Evolutionary conservation across 2,113 vertebrate species (phyloP).

Genomic region (Crotalus horridus): DNA sequence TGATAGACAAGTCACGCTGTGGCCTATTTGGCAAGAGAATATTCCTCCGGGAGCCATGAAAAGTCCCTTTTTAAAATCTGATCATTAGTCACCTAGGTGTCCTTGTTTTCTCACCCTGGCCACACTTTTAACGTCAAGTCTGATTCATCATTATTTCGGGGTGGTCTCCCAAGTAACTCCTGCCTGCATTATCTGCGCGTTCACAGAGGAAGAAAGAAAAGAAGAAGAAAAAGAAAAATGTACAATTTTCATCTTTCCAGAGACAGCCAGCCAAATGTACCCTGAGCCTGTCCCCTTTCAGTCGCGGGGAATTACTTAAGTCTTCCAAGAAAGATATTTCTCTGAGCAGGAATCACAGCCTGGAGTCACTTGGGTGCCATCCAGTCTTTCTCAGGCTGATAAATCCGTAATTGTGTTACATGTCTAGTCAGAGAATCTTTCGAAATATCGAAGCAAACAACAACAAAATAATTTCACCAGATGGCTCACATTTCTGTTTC

Average conservation of each 20-base stretch:
- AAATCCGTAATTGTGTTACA: not conserved
- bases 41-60: not conserved
- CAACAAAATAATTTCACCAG: not conserved
- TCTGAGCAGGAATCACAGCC: not conserved
- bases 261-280: not conserved
- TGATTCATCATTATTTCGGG: not conserved
- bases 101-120: not conserved
- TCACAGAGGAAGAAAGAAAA: not conserved
- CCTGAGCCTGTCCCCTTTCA: not conserved
- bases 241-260: not conserved
- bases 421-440: not conserved
- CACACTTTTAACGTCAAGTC: not conserved
- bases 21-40: not conserved
- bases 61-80: not conserved
- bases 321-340: not conserved
- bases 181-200: not conserved
- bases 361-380: not conserved
- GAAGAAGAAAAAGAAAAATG: not conserved
- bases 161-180: not conserved
- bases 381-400: not conserved
- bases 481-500: not conserved
- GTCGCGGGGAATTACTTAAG: not conserved
- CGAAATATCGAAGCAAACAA: not conserved
- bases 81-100: not conserved
- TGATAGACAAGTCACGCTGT: not conserved